These are phyloP conservation scores for Rhynchonema sp. DNA, from an alignment of 2,888 invertebrate species.

Conservation along the genomic window DNA sequence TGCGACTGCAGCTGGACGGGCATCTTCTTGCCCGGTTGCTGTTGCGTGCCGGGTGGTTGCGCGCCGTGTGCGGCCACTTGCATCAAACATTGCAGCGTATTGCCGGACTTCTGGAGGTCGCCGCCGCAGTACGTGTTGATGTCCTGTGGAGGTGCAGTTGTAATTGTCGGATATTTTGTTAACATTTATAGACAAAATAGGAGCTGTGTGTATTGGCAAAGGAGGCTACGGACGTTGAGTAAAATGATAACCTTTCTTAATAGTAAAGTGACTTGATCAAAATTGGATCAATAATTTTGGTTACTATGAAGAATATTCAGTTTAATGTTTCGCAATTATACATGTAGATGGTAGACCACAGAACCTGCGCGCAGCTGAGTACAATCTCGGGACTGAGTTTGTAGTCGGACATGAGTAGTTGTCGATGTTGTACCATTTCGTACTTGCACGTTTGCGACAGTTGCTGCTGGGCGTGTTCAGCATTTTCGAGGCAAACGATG, in stretches of 20 bases:
- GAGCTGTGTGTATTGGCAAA: no score
- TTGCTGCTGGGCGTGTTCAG: conserved; percentile 27
- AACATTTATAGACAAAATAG: no score
- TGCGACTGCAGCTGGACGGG: background rate
- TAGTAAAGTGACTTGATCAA: no score
- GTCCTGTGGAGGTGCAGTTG: conserved; percentile 44
- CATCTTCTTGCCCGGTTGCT: no score
- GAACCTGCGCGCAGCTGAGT: conserved; percentile 60
- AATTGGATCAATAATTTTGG: no score
- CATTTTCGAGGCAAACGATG: conserved; percentile 63
- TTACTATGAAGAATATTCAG: no score
- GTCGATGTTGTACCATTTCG: conserved; percentile 75
- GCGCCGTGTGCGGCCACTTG: conserved; percentile 36
- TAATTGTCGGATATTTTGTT: no score
- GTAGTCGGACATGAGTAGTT: conserved; percentile 67
- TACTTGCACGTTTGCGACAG: conserved; percentile 52
- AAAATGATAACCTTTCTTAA: no score
- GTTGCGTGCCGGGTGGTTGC: conserved; percentile 25
- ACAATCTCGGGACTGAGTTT: conserved; percentile 79
- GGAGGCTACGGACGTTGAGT: no score
- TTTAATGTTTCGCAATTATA: no score
- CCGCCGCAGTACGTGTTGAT: conserved; percentile 40
- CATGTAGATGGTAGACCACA: no score
- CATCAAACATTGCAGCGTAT: conserved; percentile 87
- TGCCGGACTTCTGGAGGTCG: conserved; percentile 50